phyloP scores from a whole-genome alignment of 2,797 vertebrate genomes.

The Micrastur ruficollis region DNA sequence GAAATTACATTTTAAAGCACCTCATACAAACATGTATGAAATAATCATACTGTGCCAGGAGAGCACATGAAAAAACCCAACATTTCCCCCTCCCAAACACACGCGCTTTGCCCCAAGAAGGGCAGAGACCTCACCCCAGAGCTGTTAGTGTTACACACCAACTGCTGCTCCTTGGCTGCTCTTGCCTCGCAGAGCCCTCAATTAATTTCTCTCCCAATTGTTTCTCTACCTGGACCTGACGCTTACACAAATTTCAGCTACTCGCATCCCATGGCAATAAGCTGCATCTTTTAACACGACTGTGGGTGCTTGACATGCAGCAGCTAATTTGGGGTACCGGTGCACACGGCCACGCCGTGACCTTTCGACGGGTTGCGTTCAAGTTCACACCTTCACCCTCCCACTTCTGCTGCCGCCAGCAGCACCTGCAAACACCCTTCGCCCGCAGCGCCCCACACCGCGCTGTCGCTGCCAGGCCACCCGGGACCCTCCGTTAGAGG shows the following conservation, averaged over 20 bases:
- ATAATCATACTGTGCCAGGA: not conserved
- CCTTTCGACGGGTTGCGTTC: not conserved
- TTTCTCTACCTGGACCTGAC: not conserved
- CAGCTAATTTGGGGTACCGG: not conserved
- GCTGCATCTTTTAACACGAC: fast-evolving
- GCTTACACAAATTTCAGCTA: not conserved
- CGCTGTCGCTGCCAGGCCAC: not conserved
- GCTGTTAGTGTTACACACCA: not conserved
- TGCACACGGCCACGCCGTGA: fast-evolving
- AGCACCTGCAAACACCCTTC: not conserved
- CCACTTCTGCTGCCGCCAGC: not conserved
- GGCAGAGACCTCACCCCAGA: not conserved
- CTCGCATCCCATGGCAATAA: not conserved
- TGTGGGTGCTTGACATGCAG: not conserved
- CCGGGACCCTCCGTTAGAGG: fast-evolving
- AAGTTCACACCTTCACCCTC: not conserved
- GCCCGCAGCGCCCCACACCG: not conserved
- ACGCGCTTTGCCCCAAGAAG: not conserved
- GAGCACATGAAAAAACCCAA: not conserved
- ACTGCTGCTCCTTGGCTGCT: not conserved
- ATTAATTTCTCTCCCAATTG: not conserved
- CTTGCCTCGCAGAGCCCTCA: not conserved
- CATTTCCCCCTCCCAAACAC: not conserved
- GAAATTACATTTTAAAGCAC: conserved; percentile 58
- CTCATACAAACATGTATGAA: conserved; percentile 21